phyloP scores from a whole-genome alignment of 2,888 invertebrate species.

The Gandaritis pyraliata region DNA sequence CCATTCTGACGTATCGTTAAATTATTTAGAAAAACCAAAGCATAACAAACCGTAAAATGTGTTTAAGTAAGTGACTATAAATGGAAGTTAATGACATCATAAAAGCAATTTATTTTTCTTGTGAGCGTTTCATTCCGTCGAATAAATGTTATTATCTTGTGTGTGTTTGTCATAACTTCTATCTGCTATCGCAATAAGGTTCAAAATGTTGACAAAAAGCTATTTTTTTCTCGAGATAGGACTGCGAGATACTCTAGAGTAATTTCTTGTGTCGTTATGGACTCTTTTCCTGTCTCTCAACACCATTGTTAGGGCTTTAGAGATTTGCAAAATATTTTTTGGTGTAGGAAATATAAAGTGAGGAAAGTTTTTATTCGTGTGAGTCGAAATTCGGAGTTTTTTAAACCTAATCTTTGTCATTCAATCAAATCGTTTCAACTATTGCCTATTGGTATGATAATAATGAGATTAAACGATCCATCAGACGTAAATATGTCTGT shows the following conservation, averaged over 20 bases:
- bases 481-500: too few species aligned
- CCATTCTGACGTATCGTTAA: too few species aligned
- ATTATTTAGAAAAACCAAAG: slow-evolving; percentile 6
- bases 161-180: slow-evolving; percentile 37
- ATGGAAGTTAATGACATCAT: slow-evolving; percentile 57
- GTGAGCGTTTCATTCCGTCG: slow-evolving; percentile 45
- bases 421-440: too few species aligned
- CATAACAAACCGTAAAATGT: slow-evolving; percentile 48
- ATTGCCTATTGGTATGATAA: too few species aligned
- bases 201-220: slow-evolving; percentile 33
- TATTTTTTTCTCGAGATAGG: slow-evolving; percentile 43
- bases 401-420: too few species aligned
- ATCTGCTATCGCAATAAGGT: slow-evolving; percentile 38
- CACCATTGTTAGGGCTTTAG: slow-evolving; percentile 50
- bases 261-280: slow-evolving; percentile 62
- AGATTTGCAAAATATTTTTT: slow-evolving; percentile 31
- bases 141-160: slow-evolving; percentile 43
- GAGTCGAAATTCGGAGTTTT: too few species aligned
- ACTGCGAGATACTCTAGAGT: slow-evolving; percentile 51
- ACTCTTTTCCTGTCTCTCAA: slow-evolving; percentile 44
- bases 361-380: slow-evolving; percentile 5
- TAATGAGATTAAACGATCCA: too few species aligned
- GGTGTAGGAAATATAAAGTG: slow-evolving; percentile 20
- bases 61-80: slow-evolving; percentile 54
- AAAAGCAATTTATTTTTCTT: slow-evolving; percentile 55